Evolutionary conservation across 2,113 vertebrate genomes (phyloP).

Genomic region (Neotragus pygmaeus): DNA sequence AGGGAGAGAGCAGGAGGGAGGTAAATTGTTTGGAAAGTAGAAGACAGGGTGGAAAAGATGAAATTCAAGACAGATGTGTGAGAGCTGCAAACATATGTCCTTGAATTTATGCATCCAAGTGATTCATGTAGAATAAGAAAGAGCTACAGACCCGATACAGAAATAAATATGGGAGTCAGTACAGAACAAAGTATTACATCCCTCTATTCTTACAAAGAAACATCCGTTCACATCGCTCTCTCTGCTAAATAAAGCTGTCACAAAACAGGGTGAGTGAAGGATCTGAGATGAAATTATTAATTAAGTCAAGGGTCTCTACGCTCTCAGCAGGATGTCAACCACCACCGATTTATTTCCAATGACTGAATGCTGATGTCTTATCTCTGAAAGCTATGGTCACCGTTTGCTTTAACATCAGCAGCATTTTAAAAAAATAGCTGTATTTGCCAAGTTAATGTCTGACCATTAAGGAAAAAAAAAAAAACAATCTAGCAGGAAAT

Average conservation of each 20-base stretch:
- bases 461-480: neutral
- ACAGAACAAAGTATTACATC: neutral
- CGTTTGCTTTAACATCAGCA: neutral
- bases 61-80: slow-evolving; percentile 77
- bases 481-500: slow-evolving; percentile 63
- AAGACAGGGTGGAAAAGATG: slow-evolving; percentile 68
- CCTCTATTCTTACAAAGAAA: slow-evolving; percentile 1
- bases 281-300: neutral
- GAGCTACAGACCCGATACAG: neutral
- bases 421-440: neutral
- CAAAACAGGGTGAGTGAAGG: neutral
- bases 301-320: slow-evolving; percentile 27
- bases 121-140: slow-evolving; percentile 49
- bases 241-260: slow-evolving; percentile 6
- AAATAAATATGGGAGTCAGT: slow-evolving; percentile 30
- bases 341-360: slow-evolving; percentile 9
- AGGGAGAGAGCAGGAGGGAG: slow-evolving; percentile 52
- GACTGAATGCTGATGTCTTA: neutral
- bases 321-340: neutral
- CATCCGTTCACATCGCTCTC: neutral
- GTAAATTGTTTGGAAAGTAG: slow-evolving; percentile 73
- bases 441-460: slow-evolving; percentile 48
- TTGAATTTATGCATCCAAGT: slow-evolving; percentile 65
- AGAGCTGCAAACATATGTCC: slow-evolving; percentile 64
- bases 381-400: slow-evolving; percentile 13